Conservation (phyloP, 2,888 invertebrate genomes). For the Eupsilia transversa region DNA sequence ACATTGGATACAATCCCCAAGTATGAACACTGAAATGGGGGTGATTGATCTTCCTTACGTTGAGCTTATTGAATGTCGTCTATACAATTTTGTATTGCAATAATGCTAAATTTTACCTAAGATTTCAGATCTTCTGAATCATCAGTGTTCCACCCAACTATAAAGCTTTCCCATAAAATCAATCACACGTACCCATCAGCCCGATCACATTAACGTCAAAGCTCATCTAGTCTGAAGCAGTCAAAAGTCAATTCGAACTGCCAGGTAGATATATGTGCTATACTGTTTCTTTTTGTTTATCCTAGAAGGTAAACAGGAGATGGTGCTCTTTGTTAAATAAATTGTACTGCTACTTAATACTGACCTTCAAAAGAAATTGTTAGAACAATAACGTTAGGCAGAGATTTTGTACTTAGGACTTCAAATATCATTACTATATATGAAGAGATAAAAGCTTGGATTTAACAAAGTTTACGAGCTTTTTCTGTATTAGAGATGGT, state of each 20-base stretch:
- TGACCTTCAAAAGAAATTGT: conserved; percentile 22
- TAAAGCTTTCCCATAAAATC: conserved; percentile 33
- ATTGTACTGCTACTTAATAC: conserved; percentile 3
- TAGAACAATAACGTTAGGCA: background rate
- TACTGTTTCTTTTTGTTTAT: conserved; percentile 34
- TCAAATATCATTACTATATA: background rate
- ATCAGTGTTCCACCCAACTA: background rate
- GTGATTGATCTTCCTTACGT: conserved; percentile 10
- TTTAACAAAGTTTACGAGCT: background rate
- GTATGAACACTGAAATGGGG: background rate
- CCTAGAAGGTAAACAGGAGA: conserved; percentile 14
- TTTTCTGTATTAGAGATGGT: background rate
- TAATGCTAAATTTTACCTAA: conserved; percentile 1
- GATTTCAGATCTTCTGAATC: conserved; percentile 15
- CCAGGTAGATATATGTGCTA: conserved; percentile 32
- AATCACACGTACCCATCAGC: conserved; percentile 41
- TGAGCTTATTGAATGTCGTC: background rate
- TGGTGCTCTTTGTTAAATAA: conserved; percentile 17
- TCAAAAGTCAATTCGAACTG: conserved; percentile 35
- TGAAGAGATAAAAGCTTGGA: background rate
- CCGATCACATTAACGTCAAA: conserved; percentile 45
- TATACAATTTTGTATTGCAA: conserved; percentile 6
- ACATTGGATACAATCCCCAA: conserved; percentile 22
- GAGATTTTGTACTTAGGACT: background rate
- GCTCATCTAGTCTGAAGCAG: conserved; percentile 25